Base-by-base conservation (phyloP, 2,113 vertebrate species). In the Rhynchomys soricoides region DNA sequence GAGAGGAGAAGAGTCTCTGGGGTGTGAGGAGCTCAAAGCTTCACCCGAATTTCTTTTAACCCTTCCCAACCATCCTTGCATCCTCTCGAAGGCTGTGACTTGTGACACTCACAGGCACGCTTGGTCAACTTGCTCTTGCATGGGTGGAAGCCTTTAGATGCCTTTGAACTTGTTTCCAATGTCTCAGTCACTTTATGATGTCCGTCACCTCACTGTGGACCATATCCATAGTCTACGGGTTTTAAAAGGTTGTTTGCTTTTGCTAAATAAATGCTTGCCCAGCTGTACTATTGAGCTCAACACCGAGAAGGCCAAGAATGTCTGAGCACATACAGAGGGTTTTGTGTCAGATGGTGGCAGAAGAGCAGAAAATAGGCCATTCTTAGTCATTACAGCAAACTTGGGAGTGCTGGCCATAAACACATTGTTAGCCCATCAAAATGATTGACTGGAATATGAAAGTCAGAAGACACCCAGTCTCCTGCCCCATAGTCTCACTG, bases 241-340 rank as follows among this genome's bases (percentile, higher is more conserved):
- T 99, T 45, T 99, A 99, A 99, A 85, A 93, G 85, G 94, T 68
- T 79, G 31, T 98, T 97, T 98, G 98, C 97, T 98, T 98, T 98
- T 97, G 98, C 96, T 90, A 97, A 99, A 98, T 98, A 98, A 99
- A 99, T 87, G 93, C 98, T 98, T 96, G 91, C 97, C 90, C 98
- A 98, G 98, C 98, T 98, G 98, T 97, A 97, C 96, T 98, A 97
- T 97, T 97, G 98, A 98, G 99, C 97, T 97, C 94, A 98, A 98
- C 98, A 99, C 99, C 99, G 98, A 97, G 98, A 98, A 99, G 98
- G 98, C 98, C 99, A 98, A 98, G 99, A 98, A 98, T 98, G 92
- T 98, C 4, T 88, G 97, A 98, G 97, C 98, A 98, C 97, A 98
- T 79, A n/a, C 40, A 93, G 93, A 95, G 94, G 73, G 97, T 93